Conservation (phyloP, 2,113 vertebrate species). For the Menidia beryllina region DNA sequence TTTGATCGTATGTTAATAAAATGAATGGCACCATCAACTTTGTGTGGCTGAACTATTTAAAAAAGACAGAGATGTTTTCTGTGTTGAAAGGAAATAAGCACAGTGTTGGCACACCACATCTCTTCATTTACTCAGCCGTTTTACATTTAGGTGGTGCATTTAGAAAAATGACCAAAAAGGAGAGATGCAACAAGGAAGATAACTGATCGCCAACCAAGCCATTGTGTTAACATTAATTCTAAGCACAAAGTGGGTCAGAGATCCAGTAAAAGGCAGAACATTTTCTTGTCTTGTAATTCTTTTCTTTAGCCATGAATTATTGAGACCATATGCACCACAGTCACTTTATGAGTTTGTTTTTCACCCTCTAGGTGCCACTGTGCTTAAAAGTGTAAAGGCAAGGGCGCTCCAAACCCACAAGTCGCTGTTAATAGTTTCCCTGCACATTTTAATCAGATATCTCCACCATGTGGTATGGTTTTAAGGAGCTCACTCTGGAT, state of each 20-base stretch:
- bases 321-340: conserved; percentile 8
- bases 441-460: conserved; percentile 3
- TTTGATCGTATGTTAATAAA: conserved; percentile 37
- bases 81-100: neutral
- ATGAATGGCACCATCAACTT: conserved; percentile 17
- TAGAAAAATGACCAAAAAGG: conserved; percentile 17
- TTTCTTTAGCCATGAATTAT: conserved; percentile 28
- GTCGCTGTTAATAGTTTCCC: conserved; percentile 40
- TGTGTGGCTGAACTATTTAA: conserved; percentile 13
- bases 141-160: neutral
- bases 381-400: conserved; percentile 14
- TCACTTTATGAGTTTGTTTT: conserved; percentile 57
- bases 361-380: conserved; percentile 16
- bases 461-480: conserved; percentile 41
- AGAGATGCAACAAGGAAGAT: conserved; percentile 4
- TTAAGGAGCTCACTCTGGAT: conserved; percentile 37
- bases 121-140: conserved; percentile 3
- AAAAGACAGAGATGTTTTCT: neutral
- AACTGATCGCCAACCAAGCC: neutral
- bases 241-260: conserved; percentile 24
- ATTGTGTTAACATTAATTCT: conserved; percentile 16
- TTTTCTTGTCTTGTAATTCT: conserved; percentile 18
- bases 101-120: neutral
- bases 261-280: conserved; percentile 1
- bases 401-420: conserved; percentile 27